phyloP scores from a whole-genome alignment of 2,888 invertebrate species.

The Eupithecia dodoneata region DNA sequence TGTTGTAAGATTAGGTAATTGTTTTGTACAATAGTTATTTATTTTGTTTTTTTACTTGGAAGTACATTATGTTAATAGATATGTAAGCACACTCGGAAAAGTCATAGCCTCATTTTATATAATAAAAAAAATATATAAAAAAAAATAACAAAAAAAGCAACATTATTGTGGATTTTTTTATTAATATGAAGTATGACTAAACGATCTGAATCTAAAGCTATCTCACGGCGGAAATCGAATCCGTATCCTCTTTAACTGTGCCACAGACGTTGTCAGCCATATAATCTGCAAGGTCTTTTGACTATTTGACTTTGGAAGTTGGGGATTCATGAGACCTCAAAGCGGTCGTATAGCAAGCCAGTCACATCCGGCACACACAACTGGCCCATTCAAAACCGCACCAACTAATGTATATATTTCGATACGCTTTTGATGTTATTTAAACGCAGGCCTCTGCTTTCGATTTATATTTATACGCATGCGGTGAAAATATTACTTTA shows the following conservation, averaged over 20 bases:
- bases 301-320: slow-evolving; percentile 24
- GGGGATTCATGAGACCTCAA: slow-evolving; percentile 25
- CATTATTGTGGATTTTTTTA: too few relatives aligned
- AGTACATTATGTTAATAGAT: too few relatives aligned
- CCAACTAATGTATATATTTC: slow-evolving; percentile 27
- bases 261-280: background rate
- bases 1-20: too few relatives aligned
- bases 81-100: too few relatives aligned
- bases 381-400: slow-evolving; percentile 7
- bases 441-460: slow-evolving; percentile 18
- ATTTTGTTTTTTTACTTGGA: too few relatives aligned
- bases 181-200: too few relatives aligned
- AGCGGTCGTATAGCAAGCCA: slow-evolving; percentile 19
- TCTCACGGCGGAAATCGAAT: background rate
- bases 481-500: slow-evolving; percentile 15
- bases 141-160: too few relatives aligned
- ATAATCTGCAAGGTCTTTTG: slow-evolving; percentile 21
- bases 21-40: too few relatives aligned
- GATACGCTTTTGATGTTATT: slow-evolving; percentile 25
- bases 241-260: background rate
- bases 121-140: too few relatives aligned
- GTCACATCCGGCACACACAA: slow-evolving; percentile 23
- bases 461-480: slow-evolving; percentile 19
- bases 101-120: too few relatives aligned
- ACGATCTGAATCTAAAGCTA: background rate